These are phyloP conservation scores for Gasteruption jaculator DNA, from an alignment of 2,888 invertebrate genomes.

Conservation along the genomic window DNA sequence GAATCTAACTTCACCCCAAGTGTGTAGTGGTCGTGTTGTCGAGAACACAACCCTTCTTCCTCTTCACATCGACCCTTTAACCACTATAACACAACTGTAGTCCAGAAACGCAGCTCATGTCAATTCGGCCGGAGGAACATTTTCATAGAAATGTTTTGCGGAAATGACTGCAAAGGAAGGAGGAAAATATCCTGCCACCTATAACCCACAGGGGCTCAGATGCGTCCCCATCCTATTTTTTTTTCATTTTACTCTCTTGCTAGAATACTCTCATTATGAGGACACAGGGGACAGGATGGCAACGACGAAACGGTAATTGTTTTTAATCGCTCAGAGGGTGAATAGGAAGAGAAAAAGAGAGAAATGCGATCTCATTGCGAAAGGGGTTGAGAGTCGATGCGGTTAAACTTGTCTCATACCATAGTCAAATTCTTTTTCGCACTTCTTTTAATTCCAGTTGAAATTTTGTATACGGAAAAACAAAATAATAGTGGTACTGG, in stretches of 20 bases:
- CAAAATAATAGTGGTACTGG: too few species aligned
- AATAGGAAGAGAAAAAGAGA: slow-evolving; percentile 15
- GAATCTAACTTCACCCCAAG: slow-evolving; percentile 24
- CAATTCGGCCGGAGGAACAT: slow-evolving; percentile 34
- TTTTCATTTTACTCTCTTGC: slow-evolving; percentile 14
- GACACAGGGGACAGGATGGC: slow-evolving; percentile 24
- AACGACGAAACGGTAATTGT: slow-evolving; percentile 44
- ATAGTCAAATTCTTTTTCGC: too few species aligned
- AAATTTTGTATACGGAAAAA: too few species aligned
- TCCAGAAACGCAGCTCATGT: too few species aligned
- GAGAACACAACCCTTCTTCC: too few species aligned
- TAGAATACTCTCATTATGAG: slow-evolving; percentile 35
- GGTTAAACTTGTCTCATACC: slow-evolving; percentile 32
- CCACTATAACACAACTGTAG: too few species aligned
- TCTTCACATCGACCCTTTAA: slow-evolving; percentile 21
- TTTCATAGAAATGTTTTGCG: slow-evolving; percentile 42
- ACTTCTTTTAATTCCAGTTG: too few species aligned
- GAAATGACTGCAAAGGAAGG: slow-evolving; percentile 30
- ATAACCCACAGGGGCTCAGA: slow-evolving; percentile 39
- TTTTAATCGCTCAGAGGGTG: slow-evolving; percentile 43
- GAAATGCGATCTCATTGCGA: slow-evolving; percentile 26
- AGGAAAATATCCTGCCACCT: slow-evolving; percentile 28
- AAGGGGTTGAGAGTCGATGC: slow-evolving; percentile 27
- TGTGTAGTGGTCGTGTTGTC: slow-evolving; percentile 19
- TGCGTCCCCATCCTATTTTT: slow-evolving; percentile 30